These are phyloP conservation scores for Seira sanloemensis DNA, from an alignment of 2,888 invertebrate species.

Conservation along the genomic window DNA sequence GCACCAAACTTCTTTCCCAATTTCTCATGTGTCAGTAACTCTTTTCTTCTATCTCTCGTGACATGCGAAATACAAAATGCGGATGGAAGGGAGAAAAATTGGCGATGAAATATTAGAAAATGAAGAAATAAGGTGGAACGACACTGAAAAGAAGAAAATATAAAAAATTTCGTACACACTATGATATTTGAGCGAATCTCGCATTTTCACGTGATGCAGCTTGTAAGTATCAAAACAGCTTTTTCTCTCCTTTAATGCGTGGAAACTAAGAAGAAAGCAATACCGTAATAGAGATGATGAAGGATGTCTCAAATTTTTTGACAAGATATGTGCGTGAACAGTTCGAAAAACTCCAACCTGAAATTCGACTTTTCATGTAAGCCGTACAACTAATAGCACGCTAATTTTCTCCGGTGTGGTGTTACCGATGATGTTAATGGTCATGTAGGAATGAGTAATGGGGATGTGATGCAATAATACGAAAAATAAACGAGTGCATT, in stretches of 20 bases:
- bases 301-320: background rate
- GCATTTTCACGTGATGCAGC: no score
- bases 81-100: constrained; percentile 32
- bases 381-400: constrained; percentile 27
- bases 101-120: background rate
- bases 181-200: no score
- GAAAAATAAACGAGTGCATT: background rate
- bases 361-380: constrained; percentile 6
- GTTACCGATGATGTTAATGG: constrained; percentile 7
- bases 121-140: background rate
- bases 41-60: constrained; percentile 38
- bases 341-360: background rate
- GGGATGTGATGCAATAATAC: background rate
- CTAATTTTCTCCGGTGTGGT: constrained; percentile 39
- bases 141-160: background rate
- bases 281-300: background rate
- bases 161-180: background rate
- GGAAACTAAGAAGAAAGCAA: background rate
- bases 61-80: constrained; percentile 57
- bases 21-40: constrained; percentile 63
- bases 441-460: constrained; percentile 12
- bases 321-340: background rate
- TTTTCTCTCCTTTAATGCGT: no score
- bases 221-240: no score
- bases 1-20: constrained; percentile 56